Percentiles rank a stretch among this genome's conserved stretches.
Evolutionary conservation across 2,888 invertebrate genomes (phyloP).

Genomic region (Pristionchus arcanus): DNA sequence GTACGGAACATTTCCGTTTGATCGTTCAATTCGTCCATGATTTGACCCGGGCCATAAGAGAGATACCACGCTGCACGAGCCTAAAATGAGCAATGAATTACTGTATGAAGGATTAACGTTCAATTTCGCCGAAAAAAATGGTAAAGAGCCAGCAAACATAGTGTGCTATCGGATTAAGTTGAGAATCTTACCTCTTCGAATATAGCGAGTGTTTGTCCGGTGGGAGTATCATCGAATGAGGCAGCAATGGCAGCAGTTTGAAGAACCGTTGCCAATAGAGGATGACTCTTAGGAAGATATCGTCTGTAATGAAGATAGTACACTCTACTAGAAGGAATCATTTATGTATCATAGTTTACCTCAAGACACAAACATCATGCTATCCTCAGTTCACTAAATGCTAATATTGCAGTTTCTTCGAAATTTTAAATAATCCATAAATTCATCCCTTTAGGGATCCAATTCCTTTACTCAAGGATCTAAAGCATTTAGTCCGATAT

Average conservation of each 20-base stretch:
- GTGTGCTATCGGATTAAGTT: neutral
- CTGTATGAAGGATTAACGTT: neutral
- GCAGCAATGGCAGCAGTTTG: conserved; percentile 22
- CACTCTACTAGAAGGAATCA: neutral
- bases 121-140: neutral
- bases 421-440: no score
- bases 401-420: neutral
- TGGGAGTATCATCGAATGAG: conserved; percentile 10
- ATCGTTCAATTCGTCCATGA: neutral
- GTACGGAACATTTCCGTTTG: neutral
- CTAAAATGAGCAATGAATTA: neutral
- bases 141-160: neutral
- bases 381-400: neutral
- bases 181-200: conserved; percentile 23
- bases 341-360: neutral
- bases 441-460: neutral
- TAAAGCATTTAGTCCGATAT: neutral
- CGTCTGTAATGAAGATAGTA: conserved; percentile 36
- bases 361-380: neutral
- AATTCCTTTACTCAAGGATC: neutral
- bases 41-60: conserved; percentile 28
- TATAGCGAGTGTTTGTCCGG: neutral
- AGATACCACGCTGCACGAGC: conserved; percentile 15
- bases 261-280: conserved; percentile 13
- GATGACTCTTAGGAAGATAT: conserved; percentile 47